Evolutionary conservation across 2,888 invertebrate species (phyloP).

Genomic region (Cantharis lateralis): DNA sequence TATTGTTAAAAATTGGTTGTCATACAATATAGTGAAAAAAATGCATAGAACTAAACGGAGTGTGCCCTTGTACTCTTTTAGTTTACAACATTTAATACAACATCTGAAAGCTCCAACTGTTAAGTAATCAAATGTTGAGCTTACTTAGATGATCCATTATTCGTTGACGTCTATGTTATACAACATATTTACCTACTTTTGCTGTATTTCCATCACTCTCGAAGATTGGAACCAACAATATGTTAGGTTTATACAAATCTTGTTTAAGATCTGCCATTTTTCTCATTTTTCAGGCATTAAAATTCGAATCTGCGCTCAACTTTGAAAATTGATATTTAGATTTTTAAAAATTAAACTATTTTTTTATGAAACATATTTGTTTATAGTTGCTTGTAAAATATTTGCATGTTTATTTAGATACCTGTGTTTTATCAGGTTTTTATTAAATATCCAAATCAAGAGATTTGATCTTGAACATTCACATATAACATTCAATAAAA

Average conservation of each 20-base stretch:
- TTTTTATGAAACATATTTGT: background rate
- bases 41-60: conserved; percentile 11
- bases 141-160: background rate
- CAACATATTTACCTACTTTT: background rate
- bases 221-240: background rate
- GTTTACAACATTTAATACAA: conserved; percentile 17
- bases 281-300: too few species aligned
- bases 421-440: background rate
- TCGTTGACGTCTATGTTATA: too few species aligned
- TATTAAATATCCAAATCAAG: background rate
- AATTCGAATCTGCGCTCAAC: background rate
- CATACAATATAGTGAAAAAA: conserved; percentile 9
- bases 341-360: too few species aligned
- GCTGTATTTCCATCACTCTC: background rate
- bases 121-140: conserved; percentile 9
- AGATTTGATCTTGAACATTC: conserved; percentile 5
- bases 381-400: background rate
- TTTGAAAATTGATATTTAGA: background rate
- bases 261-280: too few species aligned
- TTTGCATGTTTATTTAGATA: background rate
- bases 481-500: background rate
- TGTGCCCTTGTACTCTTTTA: conserved; percentile 26
- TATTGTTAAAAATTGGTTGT: conserved; percentile 2
- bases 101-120: conserved; percentile 20
- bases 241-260: background rate